phyloP scores from a whole-genome alignment of 2,113 vertebrate genomes.

The Aramus guarauna region DNA sequence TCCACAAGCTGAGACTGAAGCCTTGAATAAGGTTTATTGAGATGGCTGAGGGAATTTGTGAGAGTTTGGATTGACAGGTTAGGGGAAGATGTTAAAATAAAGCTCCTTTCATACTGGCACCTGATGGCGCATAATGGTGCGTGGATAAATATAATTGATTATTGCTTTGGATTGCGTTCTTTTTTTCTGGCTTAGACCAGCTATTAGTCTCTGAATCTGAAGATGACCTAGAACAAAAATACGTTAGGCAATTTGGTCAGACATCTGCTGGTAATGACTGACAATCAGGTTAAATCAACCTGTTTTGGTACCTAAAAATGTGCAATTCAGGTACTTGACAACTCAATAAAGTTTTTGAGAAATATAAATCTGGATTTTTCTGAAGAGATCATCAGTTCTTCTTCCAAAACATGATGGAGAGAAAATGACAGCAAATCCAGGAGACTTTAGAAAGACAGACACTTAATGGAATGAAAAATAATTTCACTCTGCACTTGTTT shows the following conservation, averaged over 20 bases:
- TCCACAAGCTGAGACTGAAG: not conserved
- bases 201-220: not conserved
- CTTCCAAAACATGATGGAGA: not conserved
- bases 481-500: not conserved
- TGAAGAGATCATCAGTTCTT: not conserved
- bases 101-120: not conserved
- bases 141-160: slow-evolving; percentile 12
- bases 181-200: not conserved
- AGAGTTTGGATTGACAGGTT: not conserved
- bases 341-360: not conserved
- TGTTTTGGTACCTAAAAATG: not conserved
- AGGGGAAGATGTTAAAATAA: not conserved
- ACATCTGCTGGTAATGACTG: not conserved
- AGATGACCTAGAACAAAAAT: not conserved
- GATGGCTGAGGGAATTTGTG: not conserved
- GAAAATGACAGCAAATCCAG: not conserved
- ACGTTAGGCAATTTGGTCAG: not conserved
- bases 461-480: not conserved
- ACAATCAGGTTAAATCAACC: not conserved
- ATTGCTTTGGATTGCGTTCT: not conserved
- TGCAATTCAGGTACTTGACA: not conserved
- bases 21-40: not conserved
- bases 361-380: not conserved
- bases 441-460: not conserved
- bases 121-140: not conserved